A percentile compares a stretch with the other conserved stretches of the same genome.
Conservation (phyloP, 1,140 invertebrate genomes). For the Ceratina australensis region DNA sequence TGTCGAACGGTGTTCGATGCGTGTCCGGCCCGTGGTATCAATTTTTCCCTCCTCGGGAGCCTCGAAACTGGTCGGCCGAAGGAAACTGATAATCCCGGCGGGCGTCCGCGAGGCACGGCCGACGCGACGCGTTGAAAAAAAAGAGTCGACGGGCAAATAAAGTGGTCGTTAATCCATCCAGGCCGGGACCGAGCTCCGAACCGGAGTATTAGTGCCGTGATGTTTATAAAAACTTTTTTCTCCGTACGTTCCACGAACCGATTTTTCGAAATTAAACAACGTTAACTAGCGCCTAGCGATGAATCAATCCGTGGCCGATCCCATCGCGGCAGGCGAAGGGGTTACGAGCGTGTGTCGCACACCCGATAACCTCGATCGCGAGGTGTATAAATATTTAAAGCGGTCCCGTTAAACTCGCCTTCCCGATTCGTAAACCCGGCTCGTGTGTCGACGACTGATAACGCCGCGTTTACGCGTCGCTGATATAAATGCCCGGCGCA, state of each 20-base stretch:
- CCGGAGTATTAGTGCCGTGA: constrained; percentile 35
- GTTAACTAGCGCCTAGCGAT: no score
- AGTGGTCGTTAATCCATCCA: constrained; percentile 56
- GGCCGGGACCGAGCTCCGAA: constrained; percentile 39
- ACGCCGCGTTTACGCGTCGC: constrained; percentile 9
- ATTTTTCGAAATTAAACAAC: no score
- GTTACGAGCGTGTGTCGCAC: constrained; percentile 18
- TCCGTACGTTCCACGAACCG: no score
- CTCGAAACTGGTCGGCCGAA: constrained; percentile 5
- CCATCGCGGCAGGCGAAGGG: not conserved
- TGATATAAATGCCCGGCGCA: constrained; percentile 21
- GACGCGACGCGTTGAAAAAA: constrained; percentile 43
- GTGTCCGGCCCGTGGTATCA: not conserved
- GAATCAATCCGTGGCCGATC: not conserved
- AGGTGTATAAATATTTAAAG: constrained; percentile 48
- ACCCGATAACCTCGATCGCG: constrained; percentile 37
- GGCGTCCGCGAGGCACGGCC: constrained; percentile 23
- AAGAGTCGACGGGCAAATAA: constrained; percentile 41
- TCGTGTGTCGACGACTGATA: constrained; percentile 40
- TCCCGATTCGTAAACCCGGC: constrained; percentile 36
- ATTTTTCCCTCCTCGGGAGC: not conserved
- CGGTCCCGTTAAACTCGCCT: constrained; percentile 39
- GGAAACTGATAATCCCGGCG: constrained; percentile 27
- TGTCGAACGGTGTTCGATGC: not conserved
- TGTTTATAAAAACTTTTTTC: no score